A percentile compares a stretch with the other conserved stretches of the same genome.
Evolutionary conservation across 2,888 invertebrate species (phyloP).

Genomic region (Baccha elongata): DNA sequence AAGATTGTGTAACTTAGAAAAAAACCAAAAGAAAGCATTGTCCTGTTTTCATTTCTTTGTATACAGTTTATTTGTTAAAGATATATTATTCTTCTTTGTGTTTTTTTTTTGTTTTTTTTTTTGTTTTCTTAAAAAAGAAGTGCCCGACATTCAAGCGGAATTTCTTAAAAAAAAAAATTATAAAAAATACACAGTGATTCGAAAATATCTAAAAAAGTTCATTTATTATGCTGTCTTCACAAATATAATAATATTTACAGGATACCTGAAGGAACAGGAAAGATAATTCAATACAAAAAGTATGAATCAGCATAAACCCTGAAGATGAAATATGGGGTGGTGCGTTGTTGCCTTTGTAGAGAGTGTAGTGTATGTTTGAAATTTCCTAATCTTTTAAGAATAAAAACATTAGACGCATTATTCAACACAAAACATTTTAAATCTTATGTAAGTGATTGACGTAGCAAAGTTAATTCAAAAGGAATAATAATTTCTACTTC

Average conservation of each 20-base stretch:
- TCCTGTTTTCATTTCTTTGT: constrained; percentile 25
- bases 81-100: constrained; percentile 9
- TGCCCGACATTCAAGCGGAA: constrained; percentile 58
- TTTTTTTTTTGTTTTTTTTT: too few species aligned
- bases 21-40: constrained; percentile 23
- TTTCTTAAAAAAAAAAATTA: constrained; percentile 46
- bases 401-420: neutral
- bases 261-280: neutral
- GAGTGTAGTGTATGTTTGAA: neutral
- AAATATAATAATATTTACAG: constrained; percentile 5
- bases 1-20: constrained; percentile 9
- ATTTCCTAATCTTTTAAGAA: constrained; percentile 30
- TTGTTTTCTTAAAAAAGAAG: constrained; percentile 10
- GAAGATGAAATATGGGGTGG: too few species aligned
- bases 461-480: neutral
- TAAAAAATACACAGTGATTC: constrained; percentile 57
- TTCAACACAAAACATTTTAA: constrained; percentile 5
- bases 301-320: constrained; percentile 32
- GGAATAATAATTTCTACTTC: neutral
- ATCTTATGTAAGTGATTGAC: neutral
- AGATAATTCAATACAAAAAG: constrained; percentile 58
- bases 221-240: constrained; percentile 59
- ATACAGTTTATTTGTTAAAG: neutral
- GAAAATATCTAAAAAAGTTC: constrained; percentile 45
- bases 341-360: neutral